Base-by-base conservation (phyloP, 2,113 vertebrate genomes). In the Felis chaus region DNA sequence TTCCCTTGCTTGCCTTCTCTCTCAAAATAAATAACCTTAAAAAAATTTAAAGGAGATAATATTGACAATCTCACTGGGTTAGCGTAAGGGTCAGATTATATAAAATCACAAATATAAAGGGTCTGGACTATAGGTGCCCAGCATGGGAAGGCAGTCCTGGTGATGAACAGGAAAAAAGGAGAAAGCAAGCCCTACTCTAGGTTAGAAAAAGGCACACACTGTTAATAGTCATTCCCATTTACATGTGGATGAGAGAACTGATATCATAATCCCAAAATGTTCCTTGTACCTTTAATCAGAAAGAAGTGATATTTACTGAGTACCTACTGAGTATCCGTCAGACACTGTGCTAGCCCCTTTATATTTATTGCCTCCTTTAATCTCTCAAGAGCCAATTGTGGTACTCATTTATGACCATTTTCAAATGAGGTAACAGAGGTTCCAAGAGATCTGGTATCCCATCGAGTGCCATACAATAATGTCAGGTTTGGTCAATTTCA, bases 111-210 rank as follows among this genome's bases (percentile, higher is more conserved):
- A 29, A 16, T 25, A 11, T 14, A 23, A 50, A 29, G 15, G 3
- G 7, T 14, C 48, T 86, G 39, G n/a, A 50, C 19, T 27, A 3
- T 3, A 39, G 36, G 29, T 45, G 45, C 11, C 12, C 7, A 2
- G 18, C 6, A 9, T 7, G 53, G 27, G 19, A 83, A 85, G 33
- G n/a, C 19, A 23, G 29, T 57, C 9, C 8, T n/a, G 14, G 19
- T 25, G 7, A 74, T 10, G 10, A 57, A 10, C 4, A n/a, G 5
- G 33, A 33, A 15, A 33, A 19, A 25, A 36, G 27, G 15, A 63
- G 7, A n/a, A 21, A 2, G 14, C 29, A 33, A 9, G 39, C 10
- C 39, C 3, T 57, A 7, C 2, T 39, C 1, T 45, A 33, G 25
- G 73, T 63, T 23, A 39, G 76, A 69, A 73, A 55, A 82, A 92